These are phyloP conservation scores for Tetragnatha montana DNA, from an alignment of 2,888 invertebrate genomes.

Conservation along the genomic window DNA sequence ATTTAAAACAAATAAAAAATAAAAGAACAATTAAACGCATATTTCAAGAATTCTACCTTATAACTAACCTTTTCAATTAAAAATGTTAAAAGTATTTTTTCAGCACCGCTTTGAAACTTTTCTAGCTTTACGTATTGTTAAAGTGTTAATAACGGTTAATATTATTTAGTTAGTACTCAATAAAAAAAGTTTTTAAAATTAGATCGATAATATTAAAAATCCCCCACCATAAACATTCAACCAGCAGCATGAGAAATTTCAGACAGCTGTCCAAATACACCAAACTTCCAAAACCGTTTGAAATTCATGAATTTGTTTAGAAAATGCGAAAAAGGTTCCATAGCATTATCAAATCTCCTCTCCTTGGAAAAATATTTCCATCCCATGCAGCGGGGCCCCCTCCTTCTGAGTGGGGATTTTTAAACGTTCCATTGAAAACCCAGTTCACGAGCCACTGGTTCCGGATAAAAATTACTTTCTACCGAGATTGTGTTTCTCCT, in stretches of 20 bases:
- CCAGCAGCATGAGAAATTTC: not conserved
- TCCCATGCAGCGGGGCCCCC: not conserved
- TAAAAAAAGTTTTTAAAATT: not conserved
- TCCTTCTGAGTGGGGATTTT: not conserved
- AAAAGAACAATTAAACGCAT: too few relatives aligned
- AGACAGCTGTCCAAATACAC: not conserved
- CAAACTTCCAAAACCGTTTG: not conserved
- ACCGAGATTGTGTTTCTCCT: constrained; percentile 22
- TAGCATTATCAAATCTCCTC: not conserved
- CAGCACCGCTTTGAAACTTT: too few relatives aligned
- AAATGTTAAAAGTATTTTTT: too few relatives aligned
- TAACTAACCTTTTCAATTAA: too few relatives aligned
- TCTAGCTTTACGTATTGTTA: too few relatives aligned
- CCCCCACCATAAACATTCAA: not conserved
- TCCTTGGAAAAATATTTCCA: not conserved
- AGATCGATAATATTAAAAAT: not conserved
- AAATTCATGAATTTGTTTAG: not conserved
- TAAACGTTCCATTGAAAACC: constrained; percentile 32
- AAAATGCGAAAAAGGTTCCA: not conserved
- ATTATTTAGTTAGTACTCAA: not conserved
- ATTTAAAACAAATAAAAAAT: too few relatives aligned
- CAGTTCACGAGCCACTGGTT: constrained; percentile 24
- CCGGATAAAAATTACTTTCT: constrained; percentile 28
- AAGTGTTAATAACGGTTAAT: not conserved
- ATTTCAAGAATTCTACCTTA: too few relatives aligned